phyloP scores from a whole-genome alignment of 2,888 invertebrate species.

The Zootermopsis nevadensis region DNA sequence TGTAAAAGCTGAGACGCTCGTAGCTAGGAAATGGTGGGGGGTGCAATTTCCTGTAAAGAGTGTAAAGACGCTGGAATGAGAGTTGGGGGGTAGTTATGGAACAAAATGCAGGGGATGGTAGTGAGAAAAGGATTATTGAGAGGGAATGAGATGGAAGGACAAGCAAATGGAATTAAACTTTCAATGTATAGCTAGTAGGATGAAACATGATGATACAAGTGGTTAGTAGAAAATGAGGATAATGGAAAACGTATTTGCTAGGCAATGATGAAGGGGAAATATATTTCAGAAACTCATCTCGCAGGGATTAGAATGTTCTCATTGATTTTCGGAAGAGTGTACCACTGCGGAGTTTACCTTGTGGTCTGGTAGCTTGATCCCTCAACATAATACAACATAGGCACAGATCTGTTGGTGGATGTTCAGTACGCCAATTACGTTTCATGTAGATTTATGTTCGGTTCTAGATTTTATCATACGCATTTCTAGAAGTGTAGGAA shows the following conservation, averaged over 20 bases:
- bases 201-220: slow-evolving; percentile 7
- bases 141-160: slow-evolving; percentile 2
- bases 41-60: slow-evolving; percentile 34
- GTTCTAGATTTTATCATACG: too few relatives aligned
- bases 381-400: too few relatives aligned
- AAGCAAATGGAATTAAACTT: slow-evolving; percentile 34
- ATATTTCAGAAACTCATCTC: background rate
- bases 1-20: background rate
- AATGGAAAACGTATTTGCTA: background rate
- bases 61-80: slow-evolving; percentile 1
- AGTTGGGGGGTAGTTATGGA: background rate
- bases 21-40: background rate
- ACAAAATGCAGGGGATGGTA: background rate
- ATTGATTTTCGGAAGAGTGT: slow-evolving; percentile 8
- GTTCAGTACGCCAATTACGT: too few relatives aligned
- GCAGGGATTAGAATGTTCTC: slow-evolving; percentile 21
- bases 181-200: background rate
- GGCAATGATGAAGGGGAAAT: background rate
- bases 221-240: background rate
- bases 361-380: too few relatives aligned
- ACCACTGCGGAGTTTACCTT: too few relatives aligned
- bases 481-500: too few relatives aligned
- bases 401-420: too few relatives aligned
- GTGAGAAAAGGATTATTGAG: slow-evolving; percentile 27
- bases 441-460: too few relatives aligned